Evolutionary conservation across 1,140 invertebrate species (phyloP).

Genomic region (Meloidogyne exigua): DNA sequence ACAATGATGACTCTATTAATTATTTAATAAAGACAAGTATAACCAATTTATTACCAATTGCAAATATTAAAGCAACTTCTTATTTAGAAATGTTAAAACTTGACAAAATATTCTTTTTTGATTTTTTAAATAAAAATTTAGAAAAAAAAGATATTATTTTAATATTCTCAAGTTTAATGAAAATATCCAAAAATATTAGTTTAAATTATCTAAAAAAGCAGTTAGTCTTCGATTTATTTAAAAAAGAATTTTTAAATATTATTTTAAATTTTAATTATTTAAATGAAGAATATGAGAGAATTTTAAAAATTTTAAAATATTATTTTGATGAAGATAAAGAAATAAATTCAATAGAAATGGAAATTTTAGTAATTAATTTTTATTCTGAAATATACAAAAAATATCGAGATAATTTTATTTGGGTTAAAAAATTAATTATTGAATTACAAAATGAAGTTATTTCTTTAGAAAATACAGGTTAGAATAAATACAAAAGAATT

Average conservation of each 20-base stretch:
- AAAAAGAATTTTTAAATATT: conserved; percentile 2
- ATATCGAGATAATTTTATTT: background rate
- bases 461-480: background rate
- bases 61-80: background rate
- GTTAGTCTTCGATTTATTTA: background rate
- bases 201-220: background rate
- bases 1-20: background rate
- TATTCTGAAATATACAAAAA: background rate
- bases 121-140: background rate
- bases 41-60: background rate
- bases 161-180: background rate
- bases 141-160: background rate
- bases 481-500: background rate
- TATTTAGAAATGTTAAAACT: background rate
- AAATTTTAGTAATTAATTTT: background rate
- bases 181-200: background rate
- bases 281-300: background rate
- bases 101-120: background rate
- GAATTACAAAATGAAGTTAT: background rate
- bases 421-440: background rate
- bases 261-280: background rate
- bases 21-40: background rate
- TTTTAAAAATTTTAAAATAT: background rate
- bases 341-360: background rate
- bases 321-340: background rate